Evolutionary conservation across 2,113 vertebrate species (phyloP).

Genomic region (Butastur rufipennis): DNA sequence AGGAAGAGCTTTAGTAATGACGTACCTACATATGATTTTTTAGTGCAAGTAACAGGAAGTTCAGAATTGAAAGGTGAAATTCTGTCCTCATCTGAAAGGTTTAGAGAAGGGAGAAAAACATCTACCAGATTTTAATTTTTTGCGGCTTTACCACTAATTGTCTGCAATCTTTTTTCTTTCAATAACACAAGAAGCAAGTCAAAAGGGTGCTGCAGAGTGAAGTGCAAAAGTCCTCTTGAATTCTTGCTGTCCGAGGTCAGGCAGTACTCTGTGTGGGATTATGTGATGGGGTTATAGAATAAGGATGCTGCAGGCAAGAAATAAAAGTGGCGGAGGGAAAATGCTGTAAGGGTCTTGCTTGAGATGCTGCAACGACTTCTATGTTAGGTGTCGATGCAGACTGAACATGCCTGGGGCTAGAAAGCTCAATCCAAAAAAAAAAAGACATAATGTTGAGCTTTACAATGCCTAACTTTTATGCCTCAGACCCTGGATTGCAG

Average conservation of each 20-base stretch:
- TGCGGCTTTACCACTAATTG: background rate
- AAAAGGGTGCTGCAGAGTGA: background rate
- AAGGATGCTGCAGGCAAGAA: background rate
- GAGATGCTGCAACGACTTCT: background rate
- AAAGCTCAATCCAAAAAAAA: background rate
- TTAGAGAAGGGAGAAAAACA: background rate
- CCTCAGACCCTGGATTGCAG: background rate
- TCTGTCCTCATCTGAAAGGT: background rate
- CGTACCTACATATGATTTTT: background rate
- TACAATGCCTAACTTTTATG: background rate
- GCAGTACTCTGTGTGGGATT: background rate
- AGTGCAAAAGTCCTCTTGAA: background rate
- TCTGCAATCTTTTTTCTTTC: background rate
- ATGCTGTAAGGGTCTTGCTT: background rate
- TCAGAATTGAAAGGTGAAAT: background rate
- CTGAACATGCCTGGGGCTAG: conserved; percentile 14
- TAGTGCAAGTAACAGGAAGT: background rate
- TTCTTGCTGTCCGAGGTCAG: background rate
- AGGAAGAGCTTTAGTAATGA: background rate
- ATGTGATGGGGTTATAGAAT: background rate
- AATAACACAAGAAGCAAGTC: background rate
- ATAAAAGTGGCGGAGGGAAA: background rate
- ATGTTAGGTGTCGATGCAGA: background rate
- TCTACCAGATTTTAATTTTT: background rate
- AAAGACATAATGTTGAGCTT: background rate